Percentiles rank a stretch among this genome's conserved stretches.
Conservation (phyloP, 2,797 vertebrate species). For the Amphiprion clarkii region DNA sequence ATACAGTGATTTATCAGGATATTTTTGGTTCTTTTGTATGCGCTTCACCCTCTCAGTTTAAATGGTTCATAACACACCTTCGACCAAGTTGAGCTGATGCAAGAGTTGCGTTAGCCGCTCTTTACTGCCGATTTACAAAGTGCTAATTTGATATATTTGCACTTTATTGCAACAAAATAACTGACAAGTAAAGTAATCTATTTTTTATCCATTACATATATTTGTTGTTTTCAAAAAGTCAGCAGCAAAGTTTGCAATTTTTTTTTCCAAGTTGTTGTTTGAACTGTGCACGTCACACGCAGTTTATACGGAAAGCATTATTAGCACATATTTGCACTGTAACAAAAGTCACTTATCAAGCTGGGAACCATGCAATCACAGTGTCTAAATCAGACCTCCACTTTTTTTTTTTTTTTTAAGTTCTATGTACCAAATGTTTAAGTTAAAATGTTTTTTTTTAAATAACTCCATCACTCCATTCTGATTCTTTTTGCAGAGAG, state of each 20-base stretch:
- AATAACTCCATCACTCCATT: background rate
- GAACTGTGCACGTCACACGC: too few relatives aligned
- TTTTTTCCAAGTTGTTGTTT: too few relatives aligned
- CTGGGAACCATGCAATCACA: background rate
- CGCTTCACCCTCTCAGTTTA: background rate
- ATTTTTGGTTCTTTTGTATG: background rate
- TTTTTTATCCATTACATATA: background rate
- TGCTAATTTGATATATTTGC: background rate
- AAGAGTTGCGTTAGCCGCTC: background rate
- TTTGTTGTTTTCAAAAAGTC: too few relatives aligned
- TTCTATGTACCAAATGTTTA: background rate
- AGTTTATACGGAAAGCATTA: constrained; percentile 4
- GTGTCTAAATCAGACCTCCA: background rate
- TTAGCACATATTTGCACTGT: constrained; percentile 18
- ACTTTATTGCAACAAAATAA: background rate
- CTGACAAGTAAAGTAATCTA: background rate
- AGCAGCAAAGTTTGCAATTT: too few relatives aligned
- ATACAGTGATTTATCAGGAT: constrained; percentile 11
- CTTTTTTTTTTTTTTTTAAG: background rate
- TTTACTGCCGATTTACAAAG: constrained; percentile 19
- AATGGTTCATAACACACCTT: constrained; percentile 27
- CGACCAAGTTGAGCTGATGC: constrained; percentile 12
- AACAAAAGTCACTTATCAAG: constrained; percentile 1
- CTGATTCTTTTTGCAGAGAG: background rate
- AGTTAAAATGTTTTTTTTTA: background rate